phyloP scores from a whole-genome alignment of 1,140 invertebrate genomes.

The Diploscapter pachys region DNA sequence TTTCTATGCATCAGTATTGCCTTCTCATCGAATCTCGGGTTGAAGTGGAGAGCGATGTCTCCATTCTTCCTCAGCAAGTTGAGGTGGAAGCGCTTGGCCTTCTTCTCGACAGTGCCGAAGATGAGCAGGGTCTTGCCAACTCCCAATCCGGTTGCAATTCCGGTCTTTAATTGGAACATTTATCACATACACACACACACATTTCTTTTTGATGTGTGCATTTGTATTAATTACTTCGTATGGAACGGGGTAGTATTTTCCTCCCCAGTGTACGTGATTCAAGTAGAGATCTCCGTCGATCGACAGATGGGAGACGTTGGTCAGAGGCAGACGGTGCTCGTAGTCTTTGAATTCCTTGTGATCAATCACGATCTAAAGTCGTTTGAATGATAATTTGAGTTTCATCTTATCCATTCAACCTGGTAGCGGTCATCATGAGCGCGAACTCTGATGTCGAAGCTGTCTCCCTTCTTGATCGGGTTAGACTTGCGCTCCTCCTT shows the following conservation, averaged over 20 bases:
- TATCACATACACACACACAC: too few relatives aligned
- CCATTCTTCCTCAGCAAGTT: slow-evolving; percentile 56
- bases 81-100: slow-evolving; percentile 53
- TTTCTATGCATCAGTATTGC: slow-evolving; percentile 24
- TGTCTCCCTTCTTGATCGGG: slow-evolving; percentile 54
- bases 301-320: slow-evolving; percentile 48
- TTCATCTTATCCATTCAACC: slow-evolving; percentile 13
- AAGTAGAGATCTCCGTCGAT: slow-evolving; percentile 55
- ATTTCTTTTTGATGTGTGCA: slow-evolving; percentile 13
- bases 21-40: slow-evolving; percentile 57
- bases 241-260: slow-evolving; percentile 46
- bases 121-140: slow-evolving; percentile 50
- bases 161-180: slow-evolving; percentile 47
- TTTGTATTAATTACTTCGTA: neutral
- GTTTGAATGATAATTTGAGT: neutral
- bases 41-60: slow-evolving; percentile 58
- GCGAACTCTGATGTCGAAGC: slow-evolving; percentile 56
- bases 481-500: slow-evolving; percentile 56
- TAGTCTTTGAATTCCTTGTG: slow-evolving; percentile 59
- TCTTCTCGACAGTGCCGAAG: slow-evolving; percentile 53
- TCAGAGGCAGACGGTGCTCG: slow-evolving; percentile 55
- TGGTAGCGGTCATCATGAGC: slow-evolving; percentile 57
- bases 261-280: slow-evolving; percentile 56
- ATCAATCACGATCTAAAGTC: slow-evolving; percentile 33
- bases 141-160: slow-evolving; percentile 48